phyloP scores from a whole-genome alignment of 1,140 invertebrate genomes.

The Zaprionus ghesquierei region DNA sequence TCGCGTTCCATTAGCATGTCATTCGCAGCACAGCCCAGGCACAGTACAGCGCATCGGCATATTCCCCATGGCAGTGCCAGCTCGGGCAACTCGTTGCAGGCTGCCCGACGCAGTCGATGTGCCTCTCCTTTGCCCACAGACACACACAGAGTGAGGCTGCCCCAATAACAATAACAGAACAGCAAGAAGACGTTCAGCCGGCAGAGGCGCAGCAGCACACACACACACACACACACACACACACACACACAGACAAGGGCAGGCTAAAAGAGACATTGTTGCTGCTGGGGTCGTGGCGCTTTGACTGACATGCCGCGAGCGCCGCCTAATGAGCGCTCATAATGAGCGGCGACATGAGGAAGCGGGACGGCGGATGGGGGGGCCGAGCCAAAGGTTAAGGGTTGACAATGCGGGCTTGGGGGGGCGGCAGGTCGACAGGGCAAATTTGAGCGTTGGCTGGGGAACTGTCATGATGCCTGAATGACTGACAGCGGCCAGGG shows the following conservation, averaged over 20 bases:
- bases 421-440: no score
- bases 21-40: background rate
- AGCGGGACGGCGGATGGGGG: background rate
- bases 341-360: conserved; percentile 61
- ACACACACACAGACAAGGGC: background rate
- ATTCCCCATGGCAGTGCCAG: background rate
- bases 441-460: conserved; percentile 9
- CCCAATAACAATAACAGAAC: background rate
- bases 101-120: background rate
- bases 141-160: background rate
- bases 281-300: conserved; percentile 42
- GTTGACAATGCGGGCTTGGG: background rate
- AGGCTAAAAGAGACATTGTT: conserved; percentile 23
- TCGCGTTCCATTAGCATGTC: background rate
- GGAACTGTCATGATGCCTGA: conserved; percentile 56
- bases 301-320: conserved; percentile 70
- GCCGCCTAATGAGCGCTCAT: conserved; percentile 76
- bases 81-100: no score
- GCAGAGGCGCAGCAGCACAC: background rate
- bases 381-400: conserved; percentile 25
- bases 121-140: background rate
- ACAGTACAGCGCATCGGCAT: background rate
- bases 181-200: background rate
- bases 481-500: conserved; percentile 38
- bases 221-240: background rate